Percentiles rank a stretch among this genome's conserved stretches.
Evolutionary conservation across 2,113 vertebrate genomes (phyloP).

Genomic region (Oenanthe melanoleuca): DNA sequence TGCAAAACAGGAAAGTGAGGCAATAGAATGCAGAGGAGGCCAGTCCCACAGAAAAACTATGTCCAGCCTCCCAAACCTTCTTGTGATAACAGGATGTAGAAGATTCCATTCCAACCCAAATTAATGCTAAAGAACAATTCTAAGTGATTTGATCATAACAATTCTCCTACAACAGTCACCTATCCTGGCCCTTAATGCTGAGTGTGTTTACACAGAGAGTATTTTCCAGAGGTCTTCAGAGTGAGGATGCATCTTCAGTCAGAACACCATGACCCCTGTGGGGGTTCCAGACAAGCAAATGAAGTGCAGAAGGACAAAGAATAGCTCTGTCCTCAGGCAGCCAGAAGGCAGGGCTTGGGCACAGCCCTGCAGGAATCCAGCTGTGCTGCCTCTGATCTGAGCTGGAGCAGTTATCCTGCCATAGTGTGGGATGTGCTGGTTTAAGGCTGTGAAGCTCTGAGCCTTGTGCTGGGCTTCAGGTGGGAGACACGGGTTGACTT

Average conservation of each 20-base stretch:
- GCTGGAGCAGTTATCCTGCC: neutral
- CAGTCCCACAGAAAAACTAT: rapidly evolving
- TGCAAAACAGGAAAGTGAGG: neutral
- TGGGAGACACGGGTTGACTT: rapidly evolving
- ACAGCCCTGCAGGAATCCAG: neutral
- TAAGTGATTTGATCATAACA: neutral
- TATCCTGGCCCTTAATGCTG: neutral
- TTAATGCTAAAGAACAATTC: neutral
- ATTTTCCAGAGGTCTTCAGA: neutral
- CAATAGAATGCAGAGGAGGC: neutral
- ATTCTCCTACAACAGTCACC: rapidly evolving
- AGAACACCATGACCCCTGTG: rapidly evolving
- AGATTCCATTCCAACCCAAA: neutral
- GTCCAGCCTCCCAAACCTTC: neutral
- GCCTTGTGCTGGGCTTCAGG: neutral
- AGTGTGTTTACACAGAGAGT: rapidly evolving
- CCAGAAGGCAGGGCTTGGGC: neutral
- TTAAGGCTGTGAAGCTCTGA: neutral
- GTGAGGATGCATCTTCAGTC: neutral
- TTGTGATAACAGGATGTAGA: neutral
- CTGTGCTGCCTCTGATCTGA: neutral
- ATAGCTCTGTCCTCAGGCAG: neutral
- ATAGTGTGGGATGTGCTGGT: neutral
- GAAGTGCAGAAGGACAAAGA: neutral
- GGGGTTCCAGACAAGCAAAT: neutral